Base-by-base conservation (phyloP, 2,113 vertebrate genomes). In the Illadopsis cleaveri region DNA sequence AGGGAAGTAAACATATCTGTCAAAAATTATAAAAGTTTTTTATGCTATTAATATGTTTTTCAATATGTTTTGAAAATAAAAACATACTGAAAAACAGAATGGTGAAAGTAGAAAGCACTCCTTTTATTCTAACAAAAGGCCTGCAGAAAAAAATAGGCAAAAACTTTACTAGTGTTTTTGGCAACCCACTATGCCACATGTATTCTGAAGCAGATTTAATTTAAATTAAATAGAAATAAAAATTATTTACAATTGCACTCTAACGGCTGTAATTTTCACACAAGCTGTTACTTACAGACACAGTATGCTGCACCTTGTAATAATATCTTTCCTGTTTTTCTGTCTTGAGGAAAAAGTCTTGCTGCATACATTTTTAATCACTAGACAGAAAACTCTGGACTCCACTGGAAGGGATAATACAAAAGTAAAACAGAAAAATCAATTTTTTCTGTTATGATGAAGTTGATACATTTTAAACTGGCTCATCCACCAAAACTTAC, bases 141-240 rank as follows among this genome's bases (percentile, higher is more conserved):
- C 53, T 64, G 8, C 35, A 86, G 76, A 96, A 96, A 95, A 95
- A 82, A 30, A 78, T 47, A 48, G 64, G 35, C 71, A 93, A 94
- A 96, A 96, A 83, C 56, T 83, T 42, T 93, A 94, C 94, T 87
- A 79, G 30, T 13, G 10, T 94, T 97, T 73, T 82, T 94, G 92
- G 82, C 95, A 97, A 57, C 44, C 10, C 23, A 72, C 56, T 48
- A 76, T 76, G 89, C 47, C 61, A 82, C 31, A n/a, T 82, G 33
- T 93, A 94, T 89, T 90, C 83, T 96, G 96, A 94, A 94, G 87
- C 56, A 83, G 53, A 96, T 93, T 96, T 96, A 98, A 97, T 97
- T 94, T 94, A 58, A 97, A 94, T 95, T 96, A 96, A 96, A 97
- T 65, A 95, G 87, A 96, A 97, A 95, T 97, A 96, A 97, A 97